Base-by-base conservation (phyloP, 2,797 vertebrate species). In the Sebastes oblongus region DNA sequence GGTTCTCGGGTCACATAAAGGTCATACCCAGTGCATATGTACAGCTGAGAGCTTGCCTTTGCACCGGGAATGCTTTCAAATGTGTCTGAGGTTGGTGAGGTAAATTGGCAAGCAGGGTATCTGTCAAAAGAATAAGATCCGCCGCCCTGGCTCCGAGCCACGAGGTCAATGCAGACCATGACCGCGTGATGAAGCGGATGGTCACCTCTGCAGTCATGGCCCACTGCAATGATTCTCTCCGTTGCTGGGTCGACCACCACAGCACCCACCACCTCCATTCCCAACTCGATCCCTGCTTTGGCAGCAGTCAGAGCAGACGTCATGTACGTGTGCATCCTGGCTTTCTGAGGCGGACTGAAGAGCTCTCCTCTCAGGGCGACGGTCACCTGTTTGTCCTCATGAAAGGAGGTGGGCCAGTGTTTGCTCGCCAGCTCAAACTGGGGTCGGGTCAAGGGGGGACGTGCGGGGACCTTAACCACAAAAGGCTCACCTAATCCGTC, bases 1-100 rank as follows among this genome's bases (percentile, higher is more conserved):
- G 97, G 97, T 68, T 98, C 97, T 0, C 95, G 88, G n/a, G 97
- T 98, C 54, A 98, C 83, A 0, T 97, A 98, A 8, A 98, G 90
- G 80, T 98, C 97, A 0, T 96, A 97, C 1, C 97, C 96, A 0
- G 96, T 98, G 89, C 97, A 98, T 56, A 98, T 96, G 56, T 98
- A 98, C 0, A 96, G 95, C 61, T 90, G 85, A 7, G 72, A 42
- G 5, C 52, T 42, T 3, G 64, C 59, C 59, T 84, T 66, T 58
- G 34, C 30, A 25, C 84, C 70, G 2, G 65, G 4, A 1, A 0
- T 6, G 11, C 67, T 62, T 3, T 42, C 30, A 36, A 3, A 1
- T 3, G 24, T 29, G 1, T 46, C 75, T 0, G 66, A 68, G 24
- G 12, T n/a, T 0, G 24, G 7, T 1, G 67, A 10, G 6, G 29